Evolutionary conservation across 1,140 invertebrate genomes (phyloP), one percentile per base, ranked within the genome.

Genomic region (Thrips palmi): DNA sequence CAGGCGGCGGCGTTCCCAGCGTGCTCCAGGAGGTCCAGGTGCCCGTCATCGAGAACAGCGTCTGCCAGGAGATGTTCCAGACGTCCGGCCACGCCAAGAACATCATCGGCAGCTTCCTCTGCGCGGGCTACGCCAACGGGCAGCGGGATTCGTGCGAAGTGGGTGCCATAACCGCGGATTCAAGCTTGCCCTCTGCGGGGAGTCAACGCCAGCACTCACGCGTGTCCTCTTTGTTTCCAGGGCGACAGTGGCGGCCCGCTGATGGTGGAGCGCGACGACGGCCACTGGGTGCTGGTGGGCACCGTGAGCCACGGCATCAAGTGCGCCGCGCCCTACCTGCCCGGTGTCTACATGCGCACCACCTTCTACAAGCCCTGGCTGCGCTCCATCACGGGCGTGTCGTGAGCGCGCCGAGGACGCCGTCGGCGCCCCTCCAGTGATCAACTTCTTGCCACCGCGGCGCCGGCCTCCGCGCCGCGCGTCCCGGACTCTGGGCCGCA

Each of bases 271-370:
- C 60, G 81, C 40, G 63, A 71, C 0, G 81, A 91, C 48, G 85
- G 84, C 11, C 69, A 76, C 39, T 96, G 87, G 74, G 72, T 86
- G 40, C 59, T 96, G 3, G 82, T 82, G 2, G 91, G 89, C 8
- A 91, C 89, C 0, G 87, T 94, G 0, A 93, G 88, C 4, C 91
- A 94, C 57, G 91, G 91, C 10, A 92, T 89, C 43, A 87, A 86
- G 51, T 94, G 89, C 52, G 89, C 86, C 1, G 79, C 84, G 20
- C 83, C 85, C 0, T 87, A 83, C 52, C 55, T 89, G 35, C 83
- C 83, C 0, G 84, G 85, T 21, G 85, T 91, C 2, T 92, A 92
- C 54, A 91, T 92, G 86, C 68, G 83, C 41, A 89, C 86, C 37
- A 82, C 81, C 0, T 87, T 67, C 52, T 92, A 87, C 57, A 85